Base-by-base conservation (phyloP, 2,113 vertebrate species). In the Mystacornis crossleyi region DNA sequence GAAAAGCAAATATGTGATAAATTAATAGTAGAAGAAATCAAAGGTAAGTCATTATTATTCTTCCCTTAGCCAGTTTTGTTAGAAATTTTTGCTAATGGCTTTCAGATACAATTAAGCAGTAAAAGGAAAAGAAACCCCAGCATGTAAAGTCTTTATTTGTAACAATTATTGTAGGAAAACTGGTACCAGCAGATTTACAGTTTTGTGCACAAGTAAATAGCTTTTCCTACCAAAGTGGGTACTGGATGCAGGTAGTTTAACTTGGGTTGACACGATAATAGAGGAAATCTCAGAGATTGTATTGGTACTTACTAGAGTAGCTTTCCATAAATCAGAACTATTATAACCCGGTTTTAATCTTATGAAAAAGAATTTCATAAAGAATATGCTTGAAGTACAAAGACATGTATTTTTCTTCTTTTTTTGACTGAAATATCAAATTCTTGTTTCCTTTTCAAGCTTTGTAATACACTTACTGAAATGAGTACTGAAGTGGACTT, bases 1-100 rank as follows among this genome's bases (percentile, higher is more conserved):
- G 98, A 98, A 89, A 98, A 98, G 75, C 98, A 98, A 95, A 98
- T 98, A 97, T 98, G 98, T 96, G 98, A 98, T 97, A 98, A 98
- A 94, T 96, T 98, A 95, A 94, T 96, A 81, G 97, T 98, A 82
- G 97, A 98, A 86, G 98, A 98, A 98, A 98, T 98, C 92, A 98
- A 98, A 97, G 98, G 98, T 98, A 96, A 96, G 80, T 92, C 6
- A 7, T 51, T 78, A 4, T 33, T 85, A 8, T 70, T 96, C 70
- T 90, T 95, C 45, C 10, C 6, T 77, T n/a, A 36, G 23, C 6
- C 33, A 36, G 0, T 72, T 71, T 60, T 75, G 12, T 72, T 81
- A 11, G 64, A 40, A 74, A 28, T 6, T 43, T 70, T 86, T 80
- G 8, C 33, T 93, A 9, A 23, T 66, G 20, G 5, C 33, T 86